phyloP scores from a whole-genome alignment of 1,140 invertebrate species.

The Berghia stephanieae region DNA sequence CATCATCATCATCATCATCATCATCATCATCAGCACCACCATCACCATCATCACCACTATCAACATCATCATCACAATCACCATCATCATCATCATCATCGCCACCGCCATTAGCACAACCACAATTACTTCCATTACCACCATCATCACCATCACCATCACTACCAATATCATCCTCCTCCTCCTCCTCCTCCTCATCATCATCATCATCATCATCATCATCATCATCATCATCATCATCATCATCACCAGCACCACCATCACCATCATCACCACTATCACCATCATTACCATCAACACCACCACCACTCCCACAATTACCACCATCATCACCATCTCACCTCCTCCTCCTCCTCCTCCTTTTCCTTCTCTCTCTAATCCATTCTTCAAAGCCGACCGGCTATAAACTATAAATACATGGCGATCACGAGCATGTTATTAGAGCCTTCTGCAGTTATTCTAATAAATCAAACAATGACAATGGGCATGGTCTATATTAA shows the following conservation, averaged over 20 bases:
- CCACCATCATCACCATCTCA: background rate
- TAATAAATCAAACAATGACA: too few species aligned
- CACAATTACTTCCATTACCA: background rate
- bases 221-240: background rate
- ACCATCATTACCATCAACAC: background rate
- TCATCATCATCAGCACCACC: too few species aligned
- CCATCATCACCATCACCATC: too few species aligned
- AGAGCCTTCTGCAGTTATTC: too few species aligned
- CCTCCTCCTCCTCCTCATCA: too few species aligned
- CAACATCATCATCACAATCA: background rate
- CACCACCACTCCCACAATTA: background rate
- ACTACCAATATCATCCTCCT: too few species aligned
- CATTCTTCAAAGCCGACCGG: too few species aligned
- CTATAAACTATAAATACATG: too few species aligned
- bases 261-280: background rate
- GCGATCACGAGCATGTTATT: too few species aligned
- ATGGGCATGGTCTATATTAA: too few species aligned
- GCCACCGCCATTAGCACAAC: background rate
- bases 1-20: too few species aligned
- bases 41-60: conserved; percentile 7
- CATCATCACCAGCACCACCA: background rate
- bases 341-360: conserved; percentile 7
- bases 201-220: background rate
- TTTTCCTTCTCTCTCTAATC: background rate
- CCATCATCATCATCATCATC: background rate